Base-by-base conservation (phyloP, 2,797 vertebrate species). In the Karalla daura region DNA sequence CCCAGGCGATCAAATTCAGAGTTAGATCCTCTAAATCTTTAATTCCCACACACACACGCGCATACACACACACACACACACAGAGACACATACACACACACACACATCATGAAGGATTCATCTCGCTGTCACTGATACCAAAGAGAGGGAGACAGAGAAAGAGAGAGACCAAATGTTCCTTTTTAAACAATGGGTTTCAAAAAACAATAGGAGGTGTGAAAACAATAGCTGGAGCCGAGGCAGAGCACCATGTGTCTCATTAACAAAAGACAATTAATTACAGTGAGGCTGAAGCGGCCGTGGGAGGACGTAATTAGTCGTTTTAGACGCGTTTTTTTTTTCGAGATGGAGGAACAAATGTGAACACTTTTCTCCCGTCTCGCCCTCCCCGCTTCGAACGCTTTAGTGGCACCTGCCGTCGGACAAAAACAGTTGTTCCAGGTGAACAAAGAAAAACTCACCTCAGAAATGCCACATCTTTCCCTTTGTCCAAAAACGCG, bases 201-300 rank as follows among this genome's bases (percentile, higher is more conserved):
- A 75, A 80, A 87, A 90, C 87, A 90, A 89, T 63, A 75, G 89
- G 73, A 36, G 43, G 51, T n/a, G n/a, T n/a, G n/a, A 50, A 76
- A 80, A 88, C 87, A 84, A 90, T 54, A 78, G 84, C 67, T n/a
- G 25, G 75, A 41, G 71, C 69, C 15, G 58, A 72, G 61, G 25
- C 6, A 39, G 47, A 39, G 51, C 68, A 77, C 70, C 74, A 21
- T 70, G 76, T 78, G 73, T 72, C 62, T 55, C n/a, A 20, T 68
- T 54, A 53, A 58, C 62, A 63, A 39, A 82, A 28, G 56, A n/a
- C n/a, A n/a, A n/a, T n/a, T 56, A 63, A 30, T 65, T 37, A 52
- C 63, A 33, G 49, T 54, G 74, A 60, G 40, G 54, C 37, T n/a
- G 62, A 60, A 15, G 3, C 1, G 41, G 41, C 52, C 39, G 30